Percentiles rank a stretch among this genome's conserved stretches.
Conservation (phyloP, 2,797 vertebrate genomes). For the Scolopax bukidnonensis region DNA sequence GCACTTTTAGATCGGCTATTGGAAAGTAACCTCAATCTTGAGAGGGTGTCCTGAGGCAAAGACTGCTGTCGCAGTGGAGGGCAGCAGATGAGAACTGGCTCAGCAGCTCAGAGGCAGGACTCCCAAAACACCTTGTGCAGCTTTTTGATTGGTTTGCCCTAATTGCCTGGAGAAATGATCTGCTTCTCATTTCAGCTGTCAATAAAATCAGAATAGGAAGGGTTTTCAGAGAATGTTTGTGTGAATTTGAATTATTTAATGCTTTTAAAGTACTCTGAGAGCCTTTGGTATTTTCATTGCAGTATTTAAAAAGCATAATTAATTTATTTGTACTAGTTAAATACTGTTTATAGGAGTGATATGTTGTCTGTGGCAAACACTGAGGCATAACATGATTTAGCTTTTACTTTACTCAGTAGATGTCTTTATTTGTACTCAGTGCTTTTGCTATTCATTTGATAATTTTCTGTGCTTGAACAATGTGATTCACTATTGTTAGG, state of each 20-base stretch:
- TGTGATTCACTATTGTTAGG: neutral
- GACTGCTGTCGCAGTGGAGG: neutral
- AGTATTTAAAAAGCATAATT: neutral
- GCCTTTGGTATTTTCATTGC: neutral
- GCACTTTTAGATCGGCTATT: neutral
- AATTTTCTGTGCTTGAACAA: neutral
- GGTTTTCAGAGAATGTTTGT: neutral
- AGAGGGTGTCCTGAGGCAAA: neutral
- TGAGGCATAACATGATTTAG: neutral
- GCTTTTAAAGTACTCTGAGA: neutral
- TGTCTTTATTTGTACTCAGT: rapidly evolving
- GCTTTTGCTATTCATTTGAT: neutral
- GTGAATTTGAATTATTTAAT: neutral
- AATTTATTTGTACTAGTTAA: neutral
- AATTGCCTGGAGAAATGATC: neutral
- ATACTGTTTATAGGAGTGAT: neutral
- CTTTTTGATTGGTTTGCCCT: neutral
- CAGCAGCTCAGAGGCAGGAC: neutral
- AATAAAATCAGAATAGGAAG: neutral
- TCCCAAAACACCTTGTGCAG: neutral
- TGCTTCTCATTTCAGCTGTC: neutral
- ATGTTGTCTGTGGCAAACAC: neutral
- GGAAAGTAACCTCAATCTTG: neutral
- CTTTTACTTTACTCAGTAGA: neutral
- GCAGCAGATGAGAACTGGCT: neutral